Evolutionary conservation across 1,140 invertebrate genomes (phyloP).

Genomic region (Bombus confusus): DNA sequence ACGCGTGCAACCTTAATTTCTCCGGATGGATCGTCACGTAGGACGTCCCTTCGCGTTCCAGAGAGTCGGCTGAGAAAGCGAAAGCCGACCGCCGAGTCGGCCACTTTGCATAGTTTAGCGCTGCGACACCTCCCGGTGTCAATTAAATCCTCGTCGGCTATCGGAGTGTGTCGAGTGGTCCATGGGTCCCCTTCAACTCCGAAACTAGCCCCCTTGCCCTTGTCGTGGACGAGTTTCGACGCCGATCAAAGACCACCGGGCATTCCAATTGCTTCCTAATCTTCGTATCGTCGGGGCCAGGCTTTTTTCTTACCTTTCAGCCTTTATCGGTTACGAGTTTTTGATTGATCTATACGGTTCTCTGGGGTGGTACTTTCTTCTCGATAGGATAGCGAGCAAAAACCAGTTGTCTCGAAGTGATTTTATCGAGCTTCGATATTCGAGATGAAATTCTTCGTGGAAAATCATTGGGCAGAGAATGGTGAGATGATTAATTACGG

Average conservation of each 20-base stretch:
- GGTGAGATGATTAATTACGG: too few relatives aligned
- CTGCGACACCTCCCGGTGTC: conserved; percentile 79
- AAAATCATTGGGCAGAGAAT: neutral
- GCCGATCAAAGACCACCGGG: conserved; percentile 66
- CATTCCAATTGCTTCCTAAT: conserved; percentile 70
- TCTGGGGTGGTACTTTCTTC: neutral
- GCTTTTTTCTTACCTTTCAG: neutral
- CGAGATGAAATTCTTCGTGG: neutral
- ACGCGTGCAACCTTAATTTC: conserved; percentile 48
- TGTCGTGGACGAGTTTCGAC: conserved; percentile 28
- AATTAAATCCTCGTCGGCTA: conserved; percentile 68
- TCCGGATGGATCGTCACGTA: conserved; percentile 29
- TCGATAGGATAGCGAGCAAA: too few relatives aligned
- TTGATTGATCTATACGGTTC: neutral
- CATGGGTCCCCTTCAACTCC: conserved; percentile 37
- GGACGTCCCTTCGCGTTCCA: conserved; percentile 30
- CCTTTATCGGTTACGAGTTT: conserved; percentile 19
- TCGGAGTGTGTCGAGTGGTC: conserved; percentile 55
- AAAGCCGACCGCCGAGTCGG: conserved; percentile 58
- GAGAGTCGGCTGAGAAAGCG: conserved; percentile 22
- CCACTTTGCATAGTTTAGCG: conserved; percentile 79
- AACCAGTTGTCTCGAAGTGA: neutral
- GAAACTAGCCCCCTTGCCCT: neutral
- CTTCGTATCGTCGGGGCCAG: conserved; percentile 25
- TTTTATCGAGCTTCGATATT: neutral